These are phyloP conservation scores for Drosophila mauritiana DNA, from an alignment of 1,140 invertebrate genomes.

Conservation along the genomic window DNA sequence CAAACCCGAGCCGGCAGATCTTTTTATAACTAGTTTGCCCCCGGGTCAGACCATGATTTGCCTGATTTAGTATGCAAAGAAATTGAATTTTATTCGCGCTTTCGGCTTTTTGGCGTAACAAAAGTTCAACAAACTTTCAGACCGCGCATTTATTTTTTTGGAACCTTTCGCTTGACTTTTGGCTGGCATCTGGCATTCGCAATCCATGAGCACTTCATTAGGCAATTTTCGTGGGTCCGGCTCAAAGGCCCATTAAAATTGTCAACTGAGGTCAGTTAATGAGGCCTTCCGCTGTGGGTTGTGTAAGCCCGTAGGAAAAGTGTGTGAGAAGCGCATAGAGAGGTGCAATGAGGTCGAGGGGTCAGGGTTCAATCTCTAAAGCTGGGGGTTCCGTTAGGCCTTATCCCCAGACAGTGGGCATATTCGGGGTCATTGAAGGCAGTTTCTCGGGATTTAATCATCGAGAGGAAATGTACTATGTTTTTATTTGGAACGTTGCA, in stretches of 20 bases:
- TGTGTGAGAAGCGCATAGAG: constrained; percentile 47
- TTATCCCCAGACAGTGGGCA: background rate
- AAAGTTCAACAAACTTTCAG: constrained; percentile 74
- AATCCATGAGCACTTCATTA: constrained; percentile 55
- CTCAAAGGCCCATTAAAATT: constrained; percentile 37
- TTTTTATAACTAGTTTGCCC: constrained; percentile 73
- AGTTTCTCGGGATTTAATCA: constrained; percentile 9
- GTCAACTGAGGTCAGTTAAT: constrained; percentile 70
- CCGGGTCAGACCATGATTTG: constrained; percentile 65
- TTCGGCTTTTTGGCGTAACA: constrained; percentile 9
- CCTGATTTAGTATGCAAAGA: constrained; percentile 67
- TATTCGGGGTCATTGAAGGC: constrained; percentile 22
- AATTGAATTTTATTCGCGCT: constrained; percentile 35
- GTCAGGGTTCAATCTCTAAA: constrained; percentile 15
- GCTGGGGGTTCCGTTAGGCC: constrained; percentile 36
- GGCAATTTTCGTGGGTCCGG: constrained; percentile 44
- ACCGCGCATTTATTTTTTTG: constrained; percentile 5
- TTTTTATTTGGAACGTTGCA: constrained; percentile 2
- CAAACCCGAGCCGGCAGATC: constrained; percentile 24
- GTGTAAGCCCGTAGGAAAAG: constrained; percentile 33
- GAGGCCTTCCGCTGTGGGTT: constrained; percentile 49
- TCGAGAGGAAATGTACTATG: background rate
- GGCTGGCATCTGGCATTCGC: constrained; percentile 42
- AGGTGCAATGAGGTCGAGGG: constrained; percentile 32
- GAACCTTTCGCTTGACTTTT: constrained; percentile 62